Base-by-base conservation (phyloP, 2,797 vertebrate genomes). In the Chaetodon trifasciatus region DNA sequence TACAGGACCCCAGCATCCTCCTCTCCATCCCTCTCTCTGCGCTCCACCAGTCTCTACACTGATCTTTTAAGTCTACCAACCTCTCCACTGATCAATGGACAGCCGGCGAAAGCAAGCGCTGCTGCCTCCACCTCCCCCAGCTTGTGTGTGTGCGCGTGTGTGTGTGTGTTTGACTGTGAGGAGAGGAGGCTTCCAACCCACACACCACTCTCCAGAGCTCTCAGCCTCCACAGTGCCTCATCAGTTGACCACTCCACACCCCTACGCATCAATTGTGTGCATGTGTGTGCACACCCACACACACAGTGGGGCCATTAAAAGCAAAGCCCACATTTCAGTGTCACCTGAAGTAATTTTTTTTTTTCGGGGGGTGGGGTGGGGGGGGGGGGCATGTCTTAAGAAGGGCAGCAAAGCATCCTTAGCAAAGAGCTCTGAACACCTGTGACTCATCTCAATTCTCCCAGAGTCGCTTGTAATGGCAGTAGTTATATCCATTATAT, bases 141-240 rank as follows among this genome's bases (percentile, higher is more conserved):
- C 84, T 83, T 75, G 70, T 44, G 58, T 71, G 79, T 57, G 65
- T 47, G 70, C 58, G 85, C 76, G 70, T 65, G 58, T 74, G 83
- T 83, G 77, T 87, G 78, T 74, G 85, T 75, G 82, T 81, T 82
- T 78, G 56, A 49, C 74, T 74, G 87, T 1, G 88, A 86, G 83
- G 85, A 92, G 91, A 91, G 88, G 89, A 91, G 91, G 90, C 84
- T 92, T 92, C 83, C 91, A 94, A 89, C 93, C 93, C 91, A 94
- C 95, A 93, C 91, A 92, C 57, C 90, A 89, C 93, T 94, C 91
- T 94, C 92, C 89, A 91, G 93, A 91, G 94, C 92, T 93, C 93
- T 94, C 93, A 94, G 91, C 93, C 93, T 92, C 93, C 93, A 93
- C 91, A 91, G 85, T 91, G 84, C 87, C 86, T 91, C 92, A 91